Percentiles rank a stretch among this genome's conserved stretches.
These are phyloP conservation scores for Noctua janthina DNA, from an alignment of 2,888 invertebrate genomes.

Conservation along the genomic window DNA sequence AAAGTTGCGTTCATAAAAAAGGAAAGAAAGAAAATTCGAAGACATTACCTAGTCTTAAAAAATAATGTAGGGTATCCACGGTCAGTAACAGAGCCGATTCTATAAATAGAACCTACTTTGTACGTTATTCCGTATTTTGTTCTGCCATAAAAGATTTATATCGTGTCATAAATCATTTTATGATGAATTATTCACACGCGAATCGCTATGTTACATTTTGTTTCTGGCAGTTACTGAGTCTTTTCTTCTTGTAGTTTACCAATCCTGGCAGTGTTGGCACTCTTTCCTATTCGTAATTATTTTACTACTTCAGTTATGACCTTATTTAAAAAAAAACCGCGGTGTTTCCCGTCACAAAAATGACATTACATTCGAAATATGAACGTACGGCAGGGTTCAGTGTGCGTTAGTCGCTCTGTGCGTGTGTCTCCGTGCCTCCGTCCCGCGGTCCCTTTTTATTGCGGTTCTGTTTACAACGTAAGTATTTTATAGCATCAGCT, in stretches of 20 bases:
- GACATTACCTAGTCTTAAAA: constrained; percentile 17
- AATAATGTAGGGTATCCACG: constrained; percentile 47
- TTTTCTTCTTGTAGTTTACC: constrained; percentile 23
- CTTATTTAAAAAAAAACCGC: background rate
- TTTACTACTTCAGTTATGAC: background rate
- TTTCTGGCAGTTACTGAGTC: constrained; percentile 32
- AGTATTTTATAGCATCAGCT: constrained; percentile 86
- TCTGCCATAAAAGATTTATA: constrained; percentile 61
- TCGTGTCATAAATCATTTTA: constrained; percentile 58
- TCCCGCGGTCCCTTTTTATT: constrained; percentile 79
- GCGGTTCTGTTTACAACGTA: constrained; percentile 80
- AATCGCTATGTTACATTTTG: constrained; percentile 53
- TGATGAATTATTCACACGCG: constrained; percentile 66
- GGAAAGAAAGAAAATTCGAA: constrained; percentile 7
- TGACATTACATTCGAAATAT: constrained; percentile 15
- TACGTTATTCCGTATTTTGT: constrained; percentile 61
- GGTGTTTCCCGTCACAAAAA: background rate
- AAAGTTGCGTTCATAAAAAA: constrained; percentile 13
- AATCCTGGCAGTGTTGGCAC: constrained; percentile 11
- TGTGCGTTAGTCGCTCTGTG: constrained; percentile 62
- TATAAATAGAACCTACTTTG: constrained; percentile 57
- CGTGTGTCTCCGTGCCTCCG: constrained; percentile 63
- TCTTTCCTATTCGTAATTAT: background rate
- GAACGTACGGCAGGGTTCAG: constrained; percentile 36
- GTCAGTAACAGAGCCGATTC: constrained; percentile 44